A percentile compares a stretch with the other conserved stretches of the same genome.
These are phyloP conservation scores for Plumapathes pennacea DNA, from an alignment of 92 coral and sea anemone species.

Conservation along the genomic window DNA sequence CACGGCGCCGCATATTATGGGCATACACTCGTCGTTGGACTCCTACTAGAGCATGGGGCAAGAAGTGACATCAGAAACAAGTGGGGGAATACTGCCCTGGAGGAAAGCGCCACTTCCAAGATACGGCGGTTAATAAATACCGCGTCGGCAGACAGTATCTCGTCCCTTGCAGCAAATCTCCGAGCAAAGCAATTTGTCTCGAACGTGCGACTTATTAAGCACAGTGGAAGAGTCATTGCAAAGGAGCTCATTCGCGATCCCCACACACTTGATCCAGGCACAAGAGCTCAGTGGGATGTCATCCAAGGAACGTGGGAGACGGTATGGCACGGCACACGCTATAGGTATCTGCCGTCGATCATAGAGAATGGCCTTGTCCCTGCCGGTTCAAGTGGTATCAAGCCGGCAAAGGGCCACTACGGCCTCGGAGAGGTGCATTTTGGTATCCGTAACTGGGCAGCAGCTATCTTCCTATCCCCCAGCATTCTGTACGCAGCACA, in stretches of 20 bases:
- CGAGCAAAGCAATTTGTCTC: constrained; percentile 14
- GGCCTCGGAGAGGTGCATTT: constrained; percentile 15
- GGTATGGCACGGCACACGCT: constrained; percentile 68
- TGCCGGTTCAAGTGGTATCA: constrained; percentile 47
- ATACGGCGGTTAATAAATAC: constrained; percentile 20
- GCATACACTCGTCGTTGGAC: constrained; percentile 30
- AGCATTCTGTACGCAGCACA: constrained; percentile 51
- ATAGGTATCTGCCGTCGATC: constrained; percentile 37
- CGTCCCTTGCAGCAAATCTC: constrained; percentile 21
- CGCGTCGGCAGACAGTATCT: constrained; percentile 33
- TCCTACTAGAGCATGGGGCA: constrained; percentile 58
- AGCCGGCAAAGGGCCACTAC: constrained; percentile 38
- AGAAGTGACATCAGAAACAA: constrained; percentile 23
- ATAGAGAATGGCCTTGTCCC: constrained; percentile 51
- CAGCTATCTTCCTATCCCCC: constrained; percentile 66
- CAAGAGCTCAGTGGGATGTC: constrained; percentile 25
- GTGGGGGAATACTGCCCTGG: constrained; percentile 29
- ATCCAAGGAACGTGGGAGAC: constrained; percentile 35
- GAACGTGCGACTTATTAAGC: constrained; percentile 15
- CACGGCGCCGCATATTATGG: constrained; percentile 66
- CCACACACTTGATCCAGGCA: constrained; percentile 17
- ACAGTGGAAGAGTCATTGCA: constrained; percentile 30
- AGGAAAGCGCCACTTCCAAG: constrained; percentile 20
- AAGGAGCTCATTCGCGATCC: constrained; percentile 48
- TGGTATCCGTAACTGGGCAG: constrained; percentile 61